Base-by-base conservation (phyloP, 1,140 invertebrate genomes). In the Apis cerana region DNA sequence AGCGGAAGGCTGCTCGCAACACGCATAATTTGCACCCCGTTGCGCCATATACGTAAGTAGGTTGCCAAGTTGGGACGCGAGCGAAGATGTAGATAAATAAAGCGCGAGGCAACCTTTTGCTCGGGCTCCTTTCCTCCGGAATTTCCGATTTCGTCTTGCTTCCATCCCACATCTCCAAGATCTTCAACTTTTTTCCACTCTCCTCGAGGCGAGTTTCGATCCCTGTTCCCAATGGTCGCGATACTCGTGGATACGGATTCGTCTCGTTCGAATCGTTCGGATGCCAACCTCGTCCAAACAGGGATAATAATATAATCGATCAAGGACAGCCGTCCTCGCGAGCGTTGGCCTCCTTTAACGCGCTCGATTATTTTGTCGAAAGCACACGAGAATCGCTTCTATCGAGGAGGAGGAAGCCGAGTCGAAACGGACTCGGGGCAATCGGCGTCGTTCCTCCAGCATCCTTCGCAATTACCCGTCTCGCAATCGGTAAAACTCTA, bases 31-130 rank as follows among this genome's bases (percentile, higher is more conserved):
- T 88, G 69, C 75, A 58, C 64, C 64, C 59, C 52, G 80, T 56
- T 83, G 64, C 64, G 68, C 75, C 81, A 79, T 83, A 85, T 82
- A 90, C 80, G 89, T 90, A 88, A 87, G 80, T 90, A 80, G 89
- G 89, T 86, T 87, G 84, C 82, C 64, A 50, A 64, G 85, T 8
- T 12, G 48, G 7, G 52, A 0, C 17, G 62, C 27, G 70, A 68
- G 72, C 61, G 74, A 65, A 88, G 88, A 90, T 89, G 86, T 82
- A 89, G 90, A 91, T 91, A 92, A 91, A 91, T 91, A 90, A 91
- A 86, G 87, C 88, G 90, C 80, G 89, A 91, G 89, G 72, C 85
- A 12, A 2, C 82, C 79, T 82, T 78, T 48, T 52, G 52, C 72
- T 52, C 70, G 83, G 80, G 59, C 68, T 27, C 68, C 43, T 67